Percentiles rank a stretch among this genome's conserved stretches.
phyloP scores from a whole-genome alignment of 2,888 invertebrate genomes.

The Hypomecis atomaria region DNA sequence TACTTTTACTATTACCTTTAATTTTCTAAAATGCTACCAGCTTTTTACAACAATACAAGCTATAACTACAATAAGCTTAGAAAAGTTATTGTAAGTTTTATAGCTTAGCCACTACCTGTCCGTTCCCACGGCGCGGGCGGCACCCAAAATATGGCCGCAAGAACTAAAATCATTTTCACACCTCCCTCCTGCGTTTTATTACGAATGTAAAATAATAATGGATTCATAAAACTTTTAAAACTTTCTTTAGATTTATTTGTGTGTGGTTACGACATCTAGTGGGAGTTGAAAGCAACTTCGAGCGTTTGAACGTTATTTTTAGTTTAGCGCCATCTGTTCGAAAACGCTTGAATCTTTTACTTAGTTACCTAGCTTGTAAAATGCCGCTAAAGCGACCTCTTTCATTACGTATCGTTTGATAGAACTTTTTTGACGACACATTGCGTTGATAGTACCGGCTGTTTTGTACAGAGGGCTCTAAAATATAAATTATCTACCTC shows the following conservation, averaged over 20 bases:
- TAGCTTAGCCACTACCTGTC: slow-evolving; percentile 53
- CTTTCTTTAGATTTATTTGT: slow-evolving; percentile 59
- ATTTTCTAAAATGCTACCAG: no score
- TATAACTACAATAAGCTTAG: slow-evolving; percentile 27
- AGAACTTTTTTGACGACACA: background rate
- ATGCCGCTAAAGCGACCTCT: slow-evolving; percentile 10
- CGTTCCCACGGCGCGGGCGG: slow-evolving; percentile 79
- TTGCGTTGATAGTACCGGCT: background rate
- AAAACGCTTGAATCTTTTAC: background rate
- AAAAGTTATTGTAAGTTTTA: slow-evolving; percentile 26
- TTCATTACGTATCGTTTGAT: background rate
- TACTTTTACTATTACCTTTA: no score
- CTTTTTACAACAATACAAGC: background rate
- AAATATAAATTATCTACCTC: background rate
- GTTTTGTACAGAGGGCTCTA: slow-evolving; percentile 7
- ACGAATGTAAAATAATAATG: slow-evolving; percentile 78
- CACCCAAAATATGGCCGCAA: slow-evolving; percentile 56
- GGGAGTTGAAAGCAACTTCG: slow-evolving; percentile 52
- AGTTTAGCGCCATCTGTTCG: slow-evolving; percentile 56
- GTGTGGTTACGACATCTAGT: slow-evolving; percentile 63
- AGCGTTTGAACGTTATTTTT: slow-evolving; percentile 53
- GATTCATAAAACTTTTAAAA: slow-evolving; percentile 54
- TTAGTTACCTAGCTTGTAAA: background rate
- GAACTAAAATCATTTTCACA: slow-evolving; percentile 82
- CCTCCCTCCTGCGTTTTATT: slow-evolving; percentile 76